Base-by-base conservation (phyloP, 2,888 invertebrate species). In the Hipparchia semele region DNA sequence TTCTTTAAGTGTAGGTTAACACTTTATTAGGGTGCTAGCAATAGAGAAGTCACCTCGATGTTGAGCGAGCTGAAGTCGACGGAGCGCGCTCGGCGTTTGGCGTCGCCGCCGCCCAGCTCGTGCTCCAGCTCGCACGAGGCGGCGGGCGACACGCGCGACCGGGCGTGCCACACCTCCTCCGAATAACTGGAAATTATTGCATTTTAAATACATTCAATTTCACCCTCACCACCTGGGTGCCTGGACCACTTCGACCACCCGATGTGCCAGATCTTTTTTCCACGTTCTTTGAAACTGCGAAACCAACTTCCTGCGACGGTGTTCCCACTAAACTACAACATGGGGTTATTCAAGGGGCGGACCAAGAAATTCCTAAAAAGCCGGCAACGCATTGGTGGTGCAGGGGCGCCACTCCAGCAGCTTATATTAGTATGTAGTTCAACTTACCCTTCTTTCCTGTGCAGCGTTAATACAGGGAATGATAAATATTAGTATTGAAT, bases 161-260 rank as follows among this genome's bases (percentile, higher is more conserved):
- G 83, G 2, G 90, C 90, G 56, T 90, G 91, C 88, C 90, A 90
- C 74, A 91, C 90, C 68, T 92, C 92, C 75, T 93, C 93, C 0
- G 92, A 92, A 74, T 92, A 94, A 76, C 93, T 93, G 82, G 1
- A 54, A 46, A 49, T 45, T 45, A 33, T 10, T 9, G 0, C 2
- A 0, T 58, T 9, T n/a, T 39, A 39, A 39, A 23, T 23, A 23
- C 23, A 23, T 23, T 23, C 23, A 23, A 23, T 23, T 23, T 23
- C 23, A 23, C 23, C 23, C 23, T 23, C 23, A 23, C 23, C 23
- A 23, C 23, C 23, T 23, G 23, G 23, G 23, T 23, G 23, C 23
- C 23, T 23, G 23, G 23, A 23, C 23, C 23, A 23, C 23, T 23
- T 23, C 23, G 23, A 23, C 23, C 23, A 23, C 1, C 23, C 23